Evolutionary conservation across 1,140 invertebrate genomes (phyloP), one percentile per base, ranked within the genome.

Genomic region (Limonius californicus): DNA sequence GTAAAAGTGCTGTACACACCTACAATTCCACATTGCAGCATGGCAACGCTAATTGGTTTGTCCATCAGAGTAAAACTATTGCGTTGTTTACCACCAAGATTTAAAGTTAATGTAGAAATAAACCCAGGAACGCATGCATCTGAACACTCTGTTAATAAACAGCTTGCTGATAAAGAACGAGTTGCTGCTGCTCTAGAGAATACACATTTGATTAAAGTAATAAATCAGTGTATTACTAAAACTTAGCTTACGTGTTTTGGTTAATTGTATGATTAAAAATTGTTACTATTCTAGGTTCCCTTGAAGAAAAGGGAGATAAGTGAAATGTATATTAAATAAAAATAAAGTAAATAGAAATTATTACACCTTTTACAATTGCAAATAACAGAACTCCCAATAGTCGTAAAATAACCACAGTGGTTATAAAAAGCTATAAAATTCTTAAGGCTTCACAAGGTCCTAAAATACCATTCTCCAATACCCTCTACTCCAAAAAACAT

Each of bases 21-120:
- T 8, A 99, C 98, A 0, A 99, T 99, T 72, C 97, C 97, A 0
- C 97, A 99, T 74, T 99, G 98, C 73, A 97, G 94, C 70, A 97
- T 99, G 95, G 98, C 97, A 18, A 98, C 97, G 32, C 77, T 99
- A 12, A 99, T 99, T 74, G 98, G 91, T 77, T 77, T 92, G 16
- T 89, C 89, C 1, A 91, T 94, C 67, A 77, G 90, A 61, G 92
- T 99, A 0, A 94, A 97, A 75, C 79, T 99, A 9, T 77, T 98
- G 14, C 80, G 96, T 66, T 89, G 91, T 9, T 76, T 99, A 23
- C 96, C 97, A 0, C 74, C 87, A 42, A 82, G 90, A 54, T 93
- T 95, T 72, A 94, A 98, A 83, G 91, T 98, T 3, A 86, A 83
- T 50, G 95, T 99, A 0, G 82, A 87, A 70, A 94, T 99, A 0